Evolutionary conservation across 2,797 vertebrate genomes (phyloP).

Genomic region (Argya squamiceps): DNA sequence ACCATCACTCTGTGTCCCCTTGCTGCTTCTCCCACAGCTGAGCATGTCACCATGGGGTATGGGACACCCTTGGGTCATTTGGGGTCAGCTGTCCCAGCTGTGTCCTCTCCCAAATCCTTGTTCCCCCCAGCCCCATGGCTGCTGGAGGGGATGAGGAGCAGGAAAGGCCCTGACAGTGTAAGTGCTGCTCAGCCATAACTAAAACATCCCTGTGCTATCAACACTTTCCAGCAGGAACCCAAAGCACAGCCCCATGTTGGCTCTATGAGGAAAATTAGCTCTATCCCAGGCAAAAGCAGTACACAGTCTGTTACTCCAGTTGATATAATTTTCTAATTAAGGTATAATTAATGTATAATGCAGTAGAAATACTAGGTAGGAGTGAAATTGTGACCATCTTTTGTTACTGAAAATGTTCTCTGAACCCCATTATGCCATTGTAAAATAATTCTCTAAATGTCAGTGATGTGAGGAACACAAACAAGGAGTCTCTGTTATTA

Average conservation of each 20-base stretch:
- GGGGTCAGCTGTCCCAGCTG: not conserved
- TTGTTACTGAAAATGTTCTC: not conserved
- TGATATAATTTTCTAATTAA: not conserved
- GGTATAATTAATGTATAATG: not conserved
- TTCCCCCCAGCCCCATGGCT: not conserved
- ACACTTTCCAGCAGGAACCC: not conserved
- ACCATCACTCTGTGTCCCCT: not conserved
- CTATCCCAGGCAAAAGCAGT: not conserved
- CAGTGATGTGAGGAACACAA: not conserved
- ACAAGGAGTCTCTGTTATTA: not conserved
- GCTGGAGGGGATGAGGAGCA: not conserved
- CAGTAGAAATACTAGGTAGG: not conserved
- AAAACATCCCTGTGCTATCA: not conserved
- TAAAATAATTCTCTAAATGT: not conserved
- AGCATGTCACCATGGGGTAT: accelerated
- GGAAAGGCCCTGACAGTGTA: not conserved
- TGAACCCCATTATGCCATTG: not conserved
- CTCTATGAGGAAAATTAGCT: not conserved
- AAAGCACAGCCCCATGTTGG: not conserved
- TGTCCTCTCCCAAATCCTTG: not conserved
- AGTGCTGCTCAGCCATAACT: not conserved
- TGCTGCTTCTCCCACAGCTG: not conserved
- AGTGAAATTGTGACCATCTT: not conserved
- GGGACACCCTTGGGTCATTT: not conserved
- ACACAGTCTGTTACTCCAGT: not conserved